These are phyloP conservation scores for Aspidiotus rigidus DNA, from an alignment of 2,888 invertebrate species.

Conservation along the genomic window DNA sequence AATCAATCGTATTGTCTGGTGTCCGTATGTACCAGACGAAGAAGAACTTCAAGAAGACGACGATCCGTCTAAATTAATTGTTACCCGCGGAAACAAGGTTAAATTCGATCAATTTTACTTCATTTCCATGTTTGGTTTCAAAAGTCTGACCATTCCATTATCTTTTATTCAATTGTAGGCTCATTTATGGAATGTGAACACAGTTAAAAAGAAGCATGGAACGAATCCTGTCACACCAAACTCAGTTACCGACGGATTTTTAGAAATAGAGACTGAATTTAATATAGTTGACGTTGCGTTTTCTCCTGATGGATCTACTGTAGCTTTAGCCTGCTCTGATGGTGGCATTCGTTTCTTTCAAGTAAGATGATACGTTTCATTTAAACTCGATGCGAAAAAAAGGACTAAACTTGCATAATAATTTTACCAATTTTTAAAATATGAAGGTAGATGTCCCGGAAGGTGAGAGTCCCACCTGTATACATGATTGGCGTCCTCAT, in stretches of 20 bases:
- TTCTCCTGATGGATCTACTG: conserved; percentile 88
- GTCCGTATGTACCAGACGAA: conserved; percentile 74
- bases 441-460: conserved; percentile 20
- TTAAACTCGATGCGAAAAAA: neutral
- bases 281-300: conserved; percentile 76
- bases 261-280: conserved; percentile 52
- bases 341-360: conserved; percentile 90
- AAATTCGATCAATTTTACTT: conserved; percentile 37
- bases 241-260: conserved; percentile 44
- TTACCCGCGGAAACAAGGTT: conserved; percentile 25
- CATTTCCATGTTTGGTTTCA: conserved; percentile 9
- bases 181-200: conserved; percentile 50
- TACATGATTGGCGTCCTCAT: conserved; percentile 91
- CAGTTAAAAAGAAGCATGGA: conserved; percentile 45
- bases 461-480: conserved; percentile 46
- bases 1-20: conserved; percentile 53
- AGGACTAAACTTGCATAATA: neutral
- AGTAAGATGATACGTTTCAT: conserved; percentile 44
- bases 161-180: conserved; percentile 42
- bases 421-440: neutral
- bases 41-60: conserved; percentile 40
- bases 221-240: conserved; percentile 44
- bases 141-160: no score
- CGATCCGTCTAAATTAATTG: conserved; percentile 25
- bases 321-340: conserved; percentile 80